Evolutionary conservation across 1,140 invertebrate species (phyloP).

Genomic region (Drosophila ogumai): DNA sequence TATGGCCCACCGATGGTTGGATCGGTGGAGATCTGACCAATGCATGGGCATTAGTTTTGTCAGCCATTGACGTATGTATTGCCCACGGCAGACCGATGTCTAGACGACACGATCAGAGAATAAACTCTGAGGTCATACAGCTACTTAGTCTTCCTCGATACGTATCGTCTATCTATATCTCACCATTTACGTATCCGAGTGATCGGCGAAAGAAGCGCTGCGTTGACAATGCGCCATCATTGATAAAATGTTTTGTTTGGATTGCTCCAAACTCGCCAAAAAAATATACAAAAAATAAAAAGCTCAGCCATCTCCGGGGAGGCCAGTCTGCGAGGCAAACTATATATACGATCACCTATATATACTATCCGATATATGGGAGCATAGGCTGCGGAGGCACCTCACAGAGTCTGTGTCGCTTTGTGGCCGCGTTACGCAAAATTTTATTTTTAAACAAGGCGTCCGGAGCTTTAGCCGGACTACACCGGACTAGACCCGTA

Average conservation of each 20-base stretch:
- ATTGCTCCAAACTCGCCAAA: slow-evolving; percentile 26
- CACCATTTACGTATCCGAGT: slow-evolving; percentile 4
- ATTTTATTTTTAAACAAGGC: slow-evolving; percentile 79
- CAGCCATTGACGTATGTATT: slow-evolving; percentile 63
- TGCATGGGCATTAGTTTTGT: slow-evolving; percentile 57
- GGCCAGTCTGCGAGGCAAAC: slow-evolving; percentile 60
- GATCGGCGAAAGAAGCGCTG: slow-evolving; percentile 15
- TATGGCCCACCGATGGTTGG: slow-evolving; percentile 28
- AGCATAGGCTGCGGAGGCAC: slow-evolving; percentile 12
- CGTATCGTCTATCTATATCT: slow-evolving; percentile 12
- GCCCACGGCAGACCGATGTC: slow-evolving; percentile 70
- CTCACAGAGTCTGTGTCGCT: slow-evolving; percentile 48
- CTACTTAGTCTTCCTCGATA: slow-evolving; percentile 42
- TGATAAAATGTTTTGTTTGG: slow-evolving; percentile 69
- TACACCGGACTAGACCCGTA: slow-evolving; percentile 59
- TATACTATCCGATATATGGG: slow-evolving; percentile 40
- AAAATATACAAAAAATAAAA: slow-evolving; percentile 13
- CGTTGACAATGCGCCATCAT: slow-evolving; percentile 57
- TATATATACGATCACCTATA: slow-evolving; percentile 45
- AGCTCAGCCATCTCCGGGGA: slow-evolving; percentile 61
- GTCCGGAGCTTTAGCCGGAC: slow-evolving; percentile 66
- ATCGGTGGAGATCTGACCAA: slow-evolving; percentile 49
- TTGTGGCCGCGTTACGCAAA: slow-evolving; percentile 76
- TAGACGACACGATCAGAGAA: slow-evolving; percentile 66
- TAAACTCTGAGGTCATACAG: slow-evolving; percentile 72